Conservation (phyloP, 2,797 vertebrate genomes). For the Hydrophis major region DNA sequence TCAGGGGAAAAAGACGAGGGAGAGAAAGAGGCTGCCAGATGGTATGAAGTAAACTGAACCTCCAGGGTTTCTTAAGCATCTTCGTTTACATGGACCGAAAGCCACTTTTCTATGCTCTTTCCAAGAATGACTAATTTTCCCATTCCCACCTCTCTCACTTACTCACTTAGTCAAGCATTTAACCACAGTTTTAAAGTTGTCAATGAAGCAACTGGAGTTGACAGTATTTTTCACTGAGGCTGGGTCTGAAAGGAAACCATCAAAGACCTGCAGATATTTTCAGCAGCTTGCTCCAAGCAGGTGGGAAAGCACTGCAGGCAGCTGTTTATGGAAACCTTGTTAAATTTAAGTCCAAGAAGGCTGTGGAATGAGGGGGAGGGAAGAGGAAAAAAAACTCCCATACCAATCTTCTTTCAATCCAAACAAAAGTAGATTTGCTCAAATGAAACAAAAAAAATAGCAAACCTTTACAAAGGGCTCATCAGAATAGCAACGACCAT, state of each 20-base stretch:
- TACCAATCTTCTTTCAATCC: neutral
- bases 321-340: constrained; percentile 63
- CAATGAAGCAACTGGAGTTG: constrained; percentile 60
- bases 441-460: neutral
- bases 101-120: constrained; percentile 64
- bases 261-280: constrained; percentile 27
- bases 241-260: constrained; percentile 34
- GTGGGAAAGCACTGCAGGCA: constrained; percentile 49
- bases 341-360: constrained; percentile 57
- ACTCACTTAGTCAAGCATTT: constrained; percentile 58
- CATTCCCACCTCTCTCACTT: neutral
- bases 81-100: constrained; percentile 69
- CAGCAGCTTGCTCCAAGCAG: constrained; percentile 37
- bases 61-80: constrained; percentile 56
- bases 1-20: constrained; percentile 63
- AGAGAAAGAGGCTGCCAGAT: constrained; percentile 62
- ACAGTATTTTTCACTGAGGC: constrained; percentile 37
- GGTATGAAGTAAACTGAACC: constrained; percentile 69
- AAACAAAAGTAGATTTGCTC: neutral
- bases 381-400: neutral
- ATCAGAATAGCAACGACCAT: neutral
- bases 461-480: neutral
- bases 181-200: constrained; percentile 66
- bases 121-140: constrained; percentile 63
- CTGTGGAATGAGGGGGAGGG: neutral